Base-by-base conservation (phyloP, 2,888 invertebrate species). In the Rhyacophila evoluta region DNA sequence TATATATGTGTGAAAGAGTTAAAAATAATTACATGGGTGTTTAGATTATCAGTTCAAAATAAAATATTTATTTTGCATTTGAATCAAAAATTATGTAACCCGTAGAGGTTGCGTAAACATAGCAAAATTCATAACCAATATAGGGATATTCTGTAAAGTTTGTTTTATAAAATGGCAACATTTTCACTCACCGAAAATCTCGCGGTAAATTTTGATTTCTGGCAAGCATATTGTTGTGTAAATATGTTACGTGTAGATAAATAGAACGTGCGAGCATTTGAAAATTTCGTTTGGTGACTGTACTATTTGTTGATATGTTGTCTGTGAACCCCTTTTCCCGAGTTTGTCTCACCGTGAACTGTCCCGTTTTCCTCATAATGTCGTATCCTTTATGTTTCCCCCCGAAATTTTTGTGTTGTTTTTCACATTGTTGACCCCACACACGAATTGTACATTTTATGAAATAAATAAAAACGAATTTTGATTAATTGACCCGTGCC, bases 251-350 rank as follows among this genome's bases (percentile, higher is more conserved):
- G 1, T 25, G 55, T 10, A 55, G 19, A 55, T 10, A 19, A 55
- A 55, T 10, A 6, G 19, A 55, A 8, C 19, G 4, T 25, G 55
- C 55, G 25, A 55, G 55, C 55, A 55, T 55, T 55, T 55, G 10
- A 12, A 12, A 25, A 55, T 55, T 55, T 8, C 19, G 55, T 55
- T 19, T 55, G 55, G 55, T 19, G 19, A 55, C 55, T 55, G 55
- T 55, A 55, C 25, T 55, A 5, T 55, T 19, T 55, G 55, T 55
- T 55, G 55, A 55, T 55, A 55, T 55, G 55, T 55, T 55, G 55
- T 55, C 55, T 55, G 55, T 55, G 25, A 19, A 25, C 55, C 41
- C 8, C 19, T 55, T 55, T 12, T 55, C 55, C 55, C 25, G 55
- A 55, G 55, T 55, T 55, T 55, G 55, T 55, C 19, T 55, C 55